phyloP scores from a whole-genome alignment of 2,797 vertebrate species.

The Phylloscopus collybita region DNA sequence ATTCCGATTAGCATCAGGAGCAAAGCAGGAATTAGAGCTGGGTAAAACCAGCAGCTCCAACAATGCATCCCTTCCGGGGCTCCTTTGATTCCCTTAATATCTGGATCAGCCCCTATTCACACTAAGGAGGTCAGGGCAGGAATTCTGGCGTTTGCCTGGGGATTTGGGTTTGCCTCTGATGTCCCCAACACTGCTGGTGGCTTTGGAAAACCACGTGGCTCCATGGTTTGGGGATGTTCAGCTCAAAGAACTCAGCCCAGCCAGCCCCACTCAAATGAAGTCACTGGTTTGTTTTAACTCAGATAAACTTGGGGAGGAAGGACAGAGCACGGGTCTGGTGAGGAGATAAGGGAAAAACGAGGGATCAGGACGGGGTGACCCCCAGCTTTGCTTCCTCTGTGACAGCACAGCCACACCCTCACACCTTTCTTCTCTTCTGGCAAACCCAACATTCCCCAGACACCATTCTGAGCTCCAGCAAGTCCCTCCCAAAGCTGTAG shows the following conservation, averaged over 20 bases:
- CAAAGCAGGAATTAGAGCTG: slow-evolving; percentile 25
- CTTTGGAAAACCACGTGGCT: neutral
- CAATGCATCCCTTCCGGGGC: neutral
- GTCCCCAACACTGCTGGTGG: neutral
- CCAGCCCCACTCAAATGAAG: neutral
- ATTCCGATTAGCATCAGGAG: neutral
- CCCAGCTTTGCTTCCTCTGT: neutral
- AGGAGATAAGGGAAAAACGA: neutral
- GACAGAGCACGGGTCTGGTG: fast-evolving
- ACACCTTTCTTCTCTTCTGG: neutral
- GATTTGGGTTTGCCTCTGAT: neutral
- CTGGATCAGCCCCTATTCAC: slow-evolving; percentile 2
- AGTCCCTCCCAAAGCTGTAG: neutral
- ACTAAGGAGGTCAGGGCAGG: neutral
- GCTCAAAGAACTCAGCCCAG: neutral
- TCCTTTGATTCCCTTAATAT: neutral
- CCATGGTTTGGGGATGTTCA: neutral
- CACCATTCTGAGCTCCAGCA: neutral
- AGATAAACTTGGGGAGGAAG: neutral
- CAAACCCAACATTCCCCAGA: neutral
- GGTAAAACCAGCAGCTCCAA: neutral
- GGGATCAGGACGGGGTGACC: neutral
- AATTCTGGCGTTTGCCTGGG: fast-evolving
- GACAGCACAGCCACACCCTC: neutral
- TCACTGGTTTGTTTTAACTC: neutral